A percentile compares a stretch with the other conserved stretches of the same genome.
phyloP scores from a whole-genome alignment of 2,888 invertebrate species.

The Nasonovia ribisnigri region DNA sequence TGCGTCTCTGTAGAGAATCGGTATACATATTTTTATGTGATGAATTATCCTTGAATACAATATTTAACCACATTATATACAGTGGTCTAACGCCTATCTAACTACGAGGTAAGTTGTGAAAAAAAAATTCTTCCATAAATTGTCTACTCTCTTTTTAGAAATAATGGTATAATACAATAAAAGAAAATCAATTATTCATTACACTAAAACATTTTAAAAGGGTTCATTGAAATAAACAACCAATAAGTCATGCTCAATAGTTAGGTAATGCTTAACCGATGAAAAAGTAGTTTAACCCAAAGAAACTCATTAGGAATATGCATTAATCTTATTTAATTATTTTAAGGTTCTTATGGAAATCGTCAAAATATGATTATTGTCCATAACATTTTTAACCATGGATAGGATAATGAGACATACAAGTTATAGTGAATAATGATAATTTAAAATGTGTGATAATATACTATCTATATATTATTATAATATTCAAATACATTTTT shows the following conservation, averaged over 20 bases:
- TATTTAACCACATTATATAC: background rate
- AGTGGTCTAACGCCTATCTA: background rate
- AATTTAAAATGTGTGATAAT: too few relatives aligned
- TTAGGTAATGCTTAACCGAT: background rate
- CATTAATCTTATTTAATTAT: slow-evolving; percentile 11
- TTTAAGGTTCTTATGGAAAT: background rate
- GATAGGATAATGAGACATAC: background rate
- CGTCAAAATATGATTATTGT: background rate
- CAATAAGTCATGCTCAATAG: background rate
- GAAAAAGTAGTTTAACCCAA: slow-evolving; percentile 7
- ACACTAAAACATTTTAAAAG: slow-evolving; percentile 7
- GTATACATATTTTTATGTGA: background rate
- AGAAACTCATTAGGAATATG: slow-evolving; percentile 22
- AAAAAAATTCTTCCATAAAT: background rate
- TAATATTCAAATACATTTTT: background rate
- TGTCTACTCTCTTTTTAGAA: background rate
- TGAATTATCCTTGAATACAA: background rate
- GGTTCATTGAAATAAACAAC: slow-evolving; percentile 22
- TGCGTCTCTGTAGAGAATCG: background rate
- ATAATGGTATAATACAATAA: background rate
- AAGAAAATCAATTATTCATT: slow-evolving; percentile 28
- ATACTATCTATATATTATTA: too few relatives aligned
- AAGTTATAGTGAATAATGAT: background rate
- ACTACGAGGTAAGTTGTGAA: background rate
- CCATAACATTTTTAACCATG: background rate